phyloP scores from a whole-genome alignment of 1,140 invertebrate species.

The Eriocheir sinensis region DNA sequence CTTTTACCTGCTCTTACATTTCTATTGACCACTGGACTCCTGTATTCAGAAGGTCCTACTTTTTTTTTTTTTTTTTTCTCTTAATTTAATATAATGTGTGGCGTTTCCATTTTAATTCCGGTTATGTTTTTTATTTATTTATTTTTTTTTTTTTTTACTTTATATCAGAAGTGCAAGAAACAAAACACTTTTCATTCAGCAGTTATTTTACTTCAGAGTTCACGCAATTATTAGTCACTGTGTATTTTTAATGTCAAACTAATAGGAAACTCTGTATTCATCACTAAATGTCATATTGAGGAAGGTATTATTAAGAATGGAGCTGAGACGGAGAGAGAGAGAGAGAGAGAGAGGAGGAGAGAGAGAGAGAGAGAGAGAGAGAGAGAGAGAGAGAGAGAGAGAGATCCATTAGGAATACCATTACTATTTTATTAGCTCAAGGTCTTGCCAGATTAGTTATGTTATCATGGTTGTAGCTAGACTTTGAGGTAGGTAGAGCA shows the following conservation, averaged over 20 bases:
- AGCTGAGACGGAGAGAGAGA: background rate
- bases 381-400: constrained; percentile 22
- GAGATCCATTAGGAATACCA: background rate
- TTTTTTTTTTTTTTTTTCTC: too few relatives aligned
- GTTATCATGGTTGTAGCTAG: background rate
- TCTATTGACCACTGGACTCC: too few relatives aligned
- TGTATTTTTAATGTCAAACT: too few relatives aligned
- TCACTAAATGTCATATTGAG: too few relatives aligned
- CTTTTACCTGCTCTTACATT: background rate
- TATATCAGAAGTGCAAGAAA: too few relatives aligned
- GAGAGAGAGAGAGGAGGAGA: background rate
- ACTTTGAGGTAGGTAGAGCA: too few relatives aligned
- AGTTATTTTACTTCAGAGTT: background rate
- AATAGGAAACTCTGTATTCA: too few relatives aligned
- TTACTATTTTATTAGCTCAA: constrained; percentile 1
- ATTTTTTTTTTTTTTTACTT: background rate
- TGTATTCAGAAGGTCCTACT: too few relatives aligned
- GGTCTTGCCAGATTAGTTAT: background rate
- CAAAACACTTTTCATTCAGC: too few relatives aligned
- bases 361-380: too few relatives aligned
- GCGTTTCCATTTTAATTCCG: background rate
- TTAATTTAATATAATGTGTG: background rate
- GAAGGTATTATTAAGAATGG: too few relatives aligned
- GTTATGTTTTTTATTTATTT: background rate
- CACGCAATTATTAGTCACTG: too few relatives aligned